phyloP scores from a whole-genome alignment of 37 sponge, comb jelly and placozoan genomes.

The Ianthella basta region DNA sequence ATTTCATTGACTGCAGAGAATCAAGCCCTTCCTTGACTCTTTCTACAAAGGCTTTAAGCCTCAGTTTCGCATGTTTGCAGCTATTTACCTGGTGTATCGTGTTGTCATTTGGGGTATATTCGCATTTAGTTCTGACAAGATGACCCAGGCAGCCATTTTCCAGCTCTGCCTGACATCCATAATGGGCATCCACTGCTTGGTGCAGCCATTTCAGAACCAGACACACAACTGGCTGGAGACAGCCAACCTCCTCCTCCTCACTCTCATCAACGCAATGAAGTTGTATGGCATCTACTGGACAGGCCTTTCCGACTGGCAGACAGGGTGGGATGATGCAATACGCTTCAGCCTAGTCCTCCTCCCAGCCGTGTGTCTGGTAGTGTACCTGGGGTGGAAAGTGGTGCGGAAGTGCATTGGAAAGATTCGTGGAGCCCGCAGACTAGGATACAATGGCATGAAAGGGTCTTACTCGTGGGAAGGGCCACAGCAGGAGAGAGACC shows the following conservation, averaged over 20 bases:
- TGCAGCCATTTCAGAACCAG: not conserved
- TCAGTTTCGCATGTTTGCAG: not conserved
- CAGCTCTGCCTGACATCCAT: not conserved
- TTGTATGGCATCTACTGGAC: not conserved
- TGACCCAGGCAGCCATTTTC: not conserved
- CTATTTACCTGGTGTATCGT: constrained; percentile 18
- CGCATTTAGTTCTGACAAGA: not conserved
- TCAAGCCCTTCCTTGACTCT: not conserved
- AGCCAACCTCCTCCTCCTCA: not conserved
- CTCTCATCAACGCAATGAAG: not conserved
- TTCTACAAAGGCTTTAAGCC: constrained; percentile 27
- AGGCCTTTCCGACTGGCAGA: too few species aligned
- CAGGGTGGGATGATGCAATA: not conserved
- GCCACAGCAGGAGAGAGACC: too few species aligned
- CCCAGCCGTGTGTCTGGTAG: not conserved
- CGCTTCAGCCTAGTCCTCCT: not conserved
- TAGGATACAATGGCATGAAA: too few species aligned
- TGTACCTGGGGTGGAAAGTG: not conserved
- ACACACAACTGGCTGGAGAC: not conserved
- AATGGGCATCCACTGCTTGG: constrained; percentile 3
- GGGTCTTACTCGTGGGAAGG: too few species aligned
- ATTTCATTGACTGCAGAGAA: not conserved
- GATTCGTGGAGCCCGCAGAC: too few species aligned
- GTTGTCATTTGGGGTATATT: not conserved
- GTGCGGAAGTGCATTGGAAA: not conserved